Conservation (phyloP, 1,140 invertebrate genomes). For the Mycetomoellerius zeteki region DNA sequence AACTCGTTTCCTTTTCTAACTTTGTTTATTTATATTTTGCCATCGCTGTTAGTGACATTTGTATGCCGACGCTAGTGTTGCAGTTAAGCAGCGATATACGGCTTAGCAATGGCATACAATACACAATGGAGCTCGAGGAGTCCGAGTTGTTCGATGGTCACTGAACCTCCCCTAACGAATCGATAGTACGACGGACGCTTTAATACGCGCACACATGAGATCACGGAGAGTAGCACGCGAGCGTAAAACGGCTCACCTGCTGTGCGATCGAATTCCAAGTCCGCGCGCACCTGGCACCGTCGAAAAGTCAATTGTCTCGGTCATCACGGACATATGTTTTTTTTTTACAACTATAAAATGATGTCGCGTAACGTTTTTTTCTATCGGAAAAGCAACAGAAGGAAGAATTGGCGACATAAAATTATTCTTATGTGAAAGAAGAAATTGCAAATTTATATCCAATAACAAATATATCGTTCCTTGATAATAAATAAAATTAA, state of each 20-base stretch:
- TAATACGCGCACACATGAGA: conserved; percentile 70
- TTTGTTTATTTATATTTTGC: conserved; percentile 45
- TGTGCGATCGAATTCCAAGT: conserved; percentile 73
- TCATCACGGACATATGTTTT: not conserved
- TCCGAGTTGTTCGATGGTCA: conserved; percentile 67
- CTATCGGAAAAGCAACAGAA: not conserved
- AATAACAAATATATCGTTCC: not conserved
- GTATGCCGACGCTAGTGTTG: conserved; percentile 11
- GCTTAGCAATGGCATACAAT: conserved; percentile 23
- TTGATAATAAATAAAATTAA: not conserved
- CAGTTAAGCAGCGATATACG: conserved; percentile 14
- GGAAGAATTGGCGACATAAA: not conserved
- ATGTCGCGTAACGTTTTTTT: not conserved
- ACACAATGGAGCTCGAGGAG: conserved; percentile 31
- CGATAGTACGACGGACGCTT: conserved; percentile 70
- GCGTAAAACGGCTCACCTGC: conserved; percentile 69
- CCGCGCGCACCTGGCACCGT: conserved; percentile 68
- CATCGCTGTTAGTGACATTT: conserved; percentile 7
- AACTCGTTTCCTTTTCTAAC: not conserved
- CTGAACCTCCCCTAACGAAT: conserved; percentile 74
- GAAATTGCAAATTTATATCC: too few relatives aligned
- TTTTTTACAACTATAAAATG: not conserved
- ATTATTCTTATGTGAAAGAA: not conserved
- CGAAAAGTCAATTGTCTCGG: conserved; percentile 70
- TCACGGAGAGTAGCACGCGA: conserved; percentile 71